Base-by-base conservation (phyloP, 2,888 invertebrate species). In the Eristalinus sepulchralis region DNA sequence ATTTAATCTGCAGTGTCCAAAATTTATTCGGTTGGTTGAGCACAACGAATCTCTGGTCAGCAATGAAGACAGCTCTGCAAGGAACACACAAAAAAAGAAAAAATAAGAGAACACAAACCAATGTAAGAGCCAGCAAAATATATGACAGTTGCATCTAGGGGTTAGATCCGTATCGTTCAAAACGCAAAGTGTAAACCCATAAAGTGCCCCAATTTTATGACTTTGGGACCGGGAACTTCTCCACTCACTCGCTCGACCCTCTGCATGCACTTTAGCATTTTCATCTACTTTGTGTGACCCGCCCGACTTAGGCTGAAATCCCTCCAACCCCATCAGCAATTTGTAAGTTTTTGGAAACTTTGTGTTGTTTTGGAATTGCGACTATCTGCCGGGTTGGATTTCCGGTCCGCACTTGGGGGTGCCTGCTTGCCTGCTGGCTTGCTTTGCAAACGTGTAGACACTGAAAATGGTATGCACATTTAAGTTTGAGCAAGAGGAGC, bases 1-100 rank as follows among this genome's bases (percentile, higher is more conserved):
- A 97, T 93, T 97, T 97, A 90, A 96, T 96, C 94, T 97, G 97
- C 88, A 98, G 94, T 62, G 97, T 97, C 98, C 98, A 98, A 89
- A 91, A 92, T 89, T 92, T 92, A 88, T 92, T 92, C 62, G 92
- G 91, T 88, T 92, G 92, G 80, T 92, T 92, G 88, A 97, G 96
- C 87, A 97, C 96, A 93, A 97, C 96, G 94, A 98, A 98, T 91
- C 98, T 95, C 93, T 97, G 97, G 94, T 98, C 98, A 64, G 97
- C 97, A 91, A 98, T 97, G 94, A 98, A 98, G 89, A 97, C 97
- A 93, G 94, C 94, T 91, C 94, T 92, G 89, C 3, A 90, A 27
- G 27, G 5, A 27, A 27, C 27, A 27, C 91, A 8, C 53, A 3
- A 39, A 53, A 59, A 68, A 10, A 34, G 55, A 64, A 36, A 75